phyloP scores from a whole-genome alignment of 2,888 invertebrate species.

The Zaprionus bogoriensis region DNA sequence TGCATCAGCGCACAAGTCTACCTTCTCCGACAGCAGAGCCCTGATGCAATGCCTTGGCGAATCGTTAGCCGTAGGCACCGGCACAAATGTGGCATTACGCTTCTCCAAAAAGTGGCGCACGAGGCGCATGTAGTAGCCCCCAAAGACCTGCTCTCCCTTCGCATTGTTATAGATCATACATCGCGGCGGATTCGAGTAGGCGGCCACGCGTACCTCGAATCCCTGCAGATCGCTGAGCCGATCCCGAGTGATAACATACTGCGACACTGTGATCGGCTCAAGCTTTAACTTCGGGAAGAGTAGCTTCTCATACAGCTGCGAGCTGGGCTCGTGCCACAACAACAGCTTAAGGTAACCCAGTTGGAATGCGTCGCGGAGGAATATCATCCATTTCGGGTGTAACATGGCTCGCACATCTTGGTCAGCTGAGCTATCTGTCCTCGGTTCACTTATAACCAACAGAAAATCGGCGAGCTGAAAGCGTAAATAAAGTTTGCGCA shows the following conservation, averaged over 20 bases:
- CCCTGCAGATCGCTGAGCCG: constrained; percentile 31
- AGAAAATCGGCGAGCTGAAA: constrained; percentile 52
- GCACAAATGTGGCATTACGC: constrained; percentile 55
- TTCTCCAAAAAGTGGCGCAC: constrained; percentile 29
- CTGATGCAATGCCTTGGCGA: constrained; percentile 48
- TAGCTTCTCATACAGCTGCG: constrained; percentile 26
- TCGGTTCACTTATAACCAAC: constrained; percentile 17
- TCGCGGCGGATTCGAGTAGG: constrained; percentile 53
- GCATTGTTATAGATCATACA: constrained; percentile 39
- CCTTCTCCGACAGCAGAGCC: constrained; percentile 11
- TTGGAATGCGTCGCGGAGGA: constrained; percentile 22
- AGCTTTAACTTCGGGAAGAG: constrained; percentile 42
- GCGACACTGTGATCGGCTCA: constrained; percentile 6
- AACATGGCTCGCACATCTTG: not conserved
- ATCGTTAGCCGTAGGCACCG: constrained; percentile 22
- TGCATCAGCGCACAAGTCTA: constrained; percentile 56
- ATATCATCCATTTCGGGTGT: constrained; percentile 30
- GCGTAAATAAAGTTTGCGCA: constrained; percentile 7
- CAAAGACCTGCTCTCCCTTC: constrained; percentile 28
- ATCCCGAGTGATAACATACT: constrained; percentile 15
- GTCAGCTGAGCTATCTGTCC: not conserved
- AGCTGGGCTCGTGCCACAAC: constrained; percentile 28
- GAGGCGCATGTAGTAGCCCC: constrained; percentile 59
- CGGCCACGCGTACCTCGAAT: constrained; percentile 46
- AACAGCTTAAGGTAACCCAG: constrained; percentile 44